Base-by-base conservation (phyloP, 2,888 invertebrate genomes). In the Pachydiplax longipennis region DNA sequence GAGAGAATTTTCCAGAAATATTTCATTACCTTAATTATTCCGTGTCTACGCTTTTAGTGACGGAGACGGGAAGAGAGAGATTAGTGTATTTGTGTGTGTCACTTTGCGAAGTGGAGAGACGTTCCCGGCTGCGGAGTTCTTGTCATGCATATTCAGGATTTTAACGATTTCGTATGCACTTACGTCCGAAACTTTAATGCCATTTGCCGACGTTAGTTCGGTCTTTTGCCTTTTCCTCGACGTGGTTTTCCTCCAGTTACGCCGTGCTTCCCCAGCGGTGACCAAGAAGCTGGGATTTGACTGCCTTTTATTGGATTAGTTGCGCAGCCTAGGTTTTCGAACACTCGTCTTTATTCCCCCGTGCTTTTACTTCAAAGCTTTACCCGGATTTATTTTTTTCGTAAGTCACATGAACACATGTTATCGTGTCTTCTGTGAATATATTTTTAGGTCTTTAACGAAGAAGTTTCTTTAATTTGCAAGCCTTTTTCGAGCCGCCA, bases 131-230 rank as follows among this genome's bases (percentile, higher is more conserved):
- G 44, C 83, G 53, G 53, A 61, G 58, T 53, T 58, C 58, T 53
- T 58, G 87, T 87, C 87, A 87, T 87, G 61, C 87, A 87, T 87
- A 87, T 87, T 87, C 87, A 87, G 61, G 87, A 87, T 37, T 61
- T 87, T 18, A 87, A 87, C 61, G 61, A 87, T 58, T 87, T 87
- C 31, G 87, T 61, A 87, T 87, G 87, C 87, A 87, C 61, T 87
- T 61, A 61, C 61, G 37, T 37, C 37, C 87, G 53, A 31, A 87
- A 87, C 87, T 87, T 87, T 61, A 53, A 61, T 61, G 87, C 61
- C 37, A 40, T 58, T 87, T 87, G 61, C 87, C 58, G 58, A 87
- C 61, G 61, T 37, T n/a, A 65, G 18, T 18, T 61, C 37, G 61
- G 37, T 87, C 22, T 87, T 87, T 83, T 81, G 22, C 44, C 31